A percentile compares a stretch with the other conserved stretches of the same genome.
phyloP scores from a whole-genome alignment of 2,888 invertebrate species.

The Noctuana brunneofusca region DNA sequence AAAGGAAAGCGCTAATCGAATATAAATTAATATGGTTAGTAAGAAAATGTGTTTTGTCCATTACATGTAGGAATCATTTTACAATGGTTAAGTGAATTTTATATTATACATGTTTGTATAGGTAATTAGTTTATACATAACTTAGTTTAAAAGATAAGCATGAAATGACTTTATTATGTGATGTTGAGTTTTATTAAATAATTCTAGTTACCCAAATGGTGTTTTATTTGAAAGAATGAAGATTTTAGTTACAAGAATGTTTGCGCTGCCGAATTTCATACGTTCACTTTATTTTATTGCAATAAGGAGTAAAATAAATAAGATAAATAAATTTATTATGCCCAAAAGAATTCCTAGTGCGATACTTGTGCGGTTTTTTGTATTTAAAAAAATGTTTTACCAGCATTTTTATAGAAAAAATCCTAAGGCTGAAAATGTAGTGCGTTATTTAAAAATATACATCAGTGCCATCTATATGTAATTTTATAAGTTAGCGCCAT shows the following conservation, averaged over 20 bases:
- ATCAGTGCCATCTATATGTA: neutral
- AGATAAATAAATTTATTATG: no score
- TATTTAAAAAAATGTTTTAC: no score
- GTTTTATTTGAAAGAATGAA: constrained; percentile 35
- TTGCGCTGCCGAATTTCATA: no score
- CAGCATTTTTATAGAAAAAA: no score
- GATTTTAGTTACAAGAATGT: no score
- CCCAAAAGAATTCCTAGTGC: no score
- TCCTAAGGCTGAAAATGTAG: no score
- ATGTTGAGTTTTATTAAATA: constrained; percentile 77
- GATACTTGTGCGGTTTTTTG: no score
- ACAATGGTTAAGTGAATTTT: neutral
- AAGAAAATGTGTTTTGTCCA: constrained; percentile 6
- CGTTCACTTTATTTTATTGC: no score
- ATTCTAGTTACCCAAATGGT: constrained; percentile 64
- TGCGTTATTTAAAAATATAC: neutral
- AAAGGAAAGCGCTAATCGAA: neutral
- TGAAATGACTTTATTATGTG: constrained; percentile 51
- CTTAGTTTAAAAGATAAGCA: constrained; percentile 22
- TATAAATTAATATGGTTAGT: neutral
- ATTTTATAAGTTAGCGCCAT: neutral
- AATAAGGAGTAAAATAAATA: no score
- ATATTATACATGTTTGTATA: constrained; percentile 11
- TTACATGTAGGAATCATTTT: neutral
- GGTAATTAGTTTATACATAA: constrained; percentile 14